These are phyloP conservation scores for Trichopoda pennipes DNA, from an alignment of 2,888 invertebrate genomes.

Conservation along the genomic window DNA sequence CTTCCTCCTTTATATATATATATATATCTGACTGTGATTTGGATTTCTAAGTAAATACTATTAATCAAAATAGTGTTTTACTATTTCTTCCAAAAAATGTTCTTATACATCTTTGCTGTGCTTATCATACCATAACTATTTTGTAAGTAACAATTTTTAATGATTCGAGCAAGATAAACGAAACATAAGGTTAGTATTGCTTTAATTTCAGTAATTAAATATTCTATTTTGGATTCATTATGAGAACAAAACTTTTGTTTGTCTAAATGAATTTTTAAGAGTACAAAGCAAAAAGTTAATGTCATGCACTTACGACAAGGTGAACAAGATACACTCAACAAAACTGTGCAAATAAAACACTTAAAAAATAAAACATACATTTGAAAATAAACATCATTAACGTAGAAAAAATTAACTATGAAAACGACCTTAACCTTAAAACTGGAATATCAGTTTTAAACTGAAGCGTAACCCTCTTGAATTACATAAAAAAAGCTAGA, in stretches of 20 bases:
- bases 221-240: conserved; percentile 34
- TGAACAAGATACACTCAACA: background rate
- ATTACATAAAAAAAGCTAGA: too few species aligned
- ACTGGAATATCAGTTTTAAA: too few species aligned
- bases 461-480: too few species aligned
- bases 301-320: background rate
- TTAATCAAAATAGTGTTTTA: too few species aligned
- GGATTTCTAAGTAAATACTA: too few species aligned
- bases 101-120: too few species aligned
- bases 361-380: background rate
- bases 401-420: background rate
- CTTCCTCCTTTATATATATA: too few species aligned
- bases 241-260: conserved; percentile 57
- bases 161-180: background rate
- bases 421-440: too few species aligned
- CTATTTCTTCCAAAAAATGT: too few species aligned
- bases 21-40: too few species aligned
- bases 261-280: conserved; percentile 50
- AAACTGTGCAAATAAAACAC: too few species aligned
- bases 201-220: conserved; percentile 49
- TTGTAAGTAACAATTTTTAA: conserved; percentile 9
- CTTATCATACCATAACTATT: background rate
- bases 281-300: background rate
- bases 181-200: background rate
- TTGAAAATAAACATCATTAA: background rate